Evolutionary conservation across 2,797 vertebrate species (phyloP), one percentile per base, ranked within the genome.

Genomic region (Myotis pilosus): DNA sequence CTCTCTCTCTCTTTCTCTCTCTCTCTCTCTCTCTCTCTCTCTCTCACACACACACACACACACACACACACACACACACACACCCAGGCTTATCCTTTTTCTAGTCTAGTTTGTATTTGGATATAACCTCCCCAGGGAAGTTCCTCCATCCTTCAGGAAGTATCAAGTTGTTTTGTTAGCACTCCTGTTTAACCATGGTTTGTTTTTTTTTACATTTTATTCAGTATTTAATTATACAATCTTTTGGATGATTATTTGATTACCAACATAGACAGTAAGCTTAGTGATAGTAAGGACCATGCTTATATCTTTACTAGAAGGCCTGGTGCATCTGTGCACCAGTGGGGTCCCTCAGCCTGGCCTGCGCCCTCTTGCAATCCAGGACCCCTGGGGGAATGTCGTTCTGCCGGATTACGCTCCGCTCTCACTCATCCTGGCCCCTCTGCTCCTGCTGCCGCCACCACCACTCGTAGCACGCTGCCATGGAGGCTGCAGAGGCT

Each of bases 81-180:
- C 16, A 75, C 20, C 6, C 6, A 66, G 22, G 51, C 28, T 75
- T 44, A 30, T 4, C 13, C 8, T 87, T 89, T 86, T 36, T 28
- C 69, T 90, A 5, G 12, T 55, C n/a, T 69, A 38, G 8, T 86
- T 88, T 57, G 25, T 79, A 2, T 79, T 91, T 87, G 95, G 74
- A 57, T 90, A 36, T 25, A 36, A 22, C 44, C 28, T 90, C 19
- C 25, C 17, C 17, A 41, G n/a, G 41, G n/a, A 94, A 36, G 66
- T 28, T 75, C 22, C 11, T 30, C 25, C 5, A 64, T 8, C 22
- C 64, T 57, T 79, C n/a, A 90, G 36, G 78, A 83, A 69, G 36
- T 62, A 36, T 94, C 76, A 90, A 6, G 22, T 87, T 95, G 44
- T 85, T 91, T 87, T 87, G 20, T 84, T 87, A 53, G 66, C 36